phyloP scores from a whole-genome alignment of 2,797 vertebrate species.

The Todus mexicanus region DNA sequence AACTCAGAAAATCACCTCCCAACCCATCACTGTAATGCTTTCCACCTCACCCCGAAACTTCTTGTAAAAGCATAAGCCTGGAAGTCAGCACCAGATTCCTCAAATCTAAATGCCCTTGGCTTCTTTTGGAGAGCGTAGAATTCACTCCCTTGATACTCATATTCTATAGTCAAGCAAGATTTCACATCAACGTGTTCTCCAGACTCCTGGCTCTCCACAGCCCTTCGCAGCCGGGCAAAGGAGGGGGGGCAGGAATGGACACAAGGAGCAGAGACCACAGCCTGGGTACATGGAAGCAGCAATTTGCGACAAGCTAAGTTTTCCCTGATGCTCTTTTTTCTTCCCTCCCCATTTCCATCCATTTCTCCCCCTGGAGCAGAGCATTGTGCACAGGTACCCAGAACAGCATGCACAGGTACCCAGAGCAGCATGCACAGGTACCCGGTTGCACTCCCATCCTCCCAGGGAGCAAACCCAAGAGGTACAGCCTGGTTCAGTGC shows the following conservation, averaged over 20 bases:
- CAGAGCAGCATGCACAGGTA: neutral
- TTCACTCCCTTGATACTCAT: neutral
- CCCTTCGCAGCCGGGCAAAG: neutral
- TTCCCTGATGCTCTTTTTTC: neutral
- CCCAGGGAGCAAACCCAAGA: neutral
- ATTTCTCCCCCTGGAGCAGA: accelerated
- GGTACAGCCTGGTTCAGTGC: neutral
- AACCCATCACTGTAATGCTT: neutral
- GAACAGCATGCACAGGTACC: neutral
- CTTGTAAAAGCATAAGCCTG: neutral
- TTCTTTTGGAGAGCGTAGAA: slow-evolving; percentile 24
- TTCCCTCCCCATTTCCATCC: neutral
- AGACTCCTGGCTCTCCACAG: neutral
- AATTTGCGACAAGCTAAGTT: neutral
- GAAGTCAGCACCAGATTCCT: neutral
- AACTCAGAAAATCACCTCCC: neutral
- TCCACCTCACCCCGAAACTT: neutral
- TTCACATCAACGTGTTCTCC: neutral
- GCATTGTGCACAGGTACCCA: neutral
- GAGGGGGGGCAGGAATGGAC: neutral
- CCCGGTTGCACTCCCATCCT: neutral
- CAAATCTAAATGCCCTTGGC: slow-evolving; percentile 15
- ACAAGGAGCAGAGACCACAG: neutral
- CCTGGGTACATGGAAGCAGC: neutral
- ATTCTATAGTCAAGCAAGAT: neutral